Evolutionary conservation across 2,113 vertebrate genomes (phyloP).

Genomic region (Ammospiza caudacuta): DNA sequence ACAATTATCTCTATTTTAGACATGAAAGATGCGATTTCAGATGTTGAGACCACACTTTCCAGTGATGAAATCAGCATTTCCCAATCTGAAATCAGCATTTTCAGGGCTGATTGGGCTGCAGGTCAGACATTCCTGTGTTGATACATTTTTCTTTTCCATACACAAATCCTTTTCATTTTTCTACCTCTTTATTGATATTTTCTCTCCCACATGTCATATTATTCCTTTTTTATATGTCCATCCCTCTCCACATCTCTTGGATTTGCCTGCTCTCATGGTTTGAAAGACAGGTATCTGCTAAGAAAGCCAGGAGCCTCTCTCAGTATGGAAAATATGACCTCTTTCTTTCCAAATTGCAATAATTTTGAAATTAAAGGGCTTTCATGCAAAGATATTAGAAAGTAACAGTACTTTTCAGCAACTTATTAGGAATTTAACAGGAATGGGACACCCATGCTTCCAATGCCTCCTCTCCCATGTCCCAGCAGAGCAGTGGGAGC

Average conservation of each 20-base stretch:
- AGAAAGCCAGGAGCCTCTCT: background rate
- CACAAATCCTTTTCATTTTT: background rate
- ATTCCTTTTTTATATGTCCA: background rate
- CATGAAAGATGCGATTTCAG: background rate
- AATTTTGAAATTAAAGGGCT: background rate
- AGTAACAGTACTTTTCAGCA: background rate
- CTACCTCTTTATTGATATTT: background rate
- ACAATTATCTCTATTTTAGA: background rate
- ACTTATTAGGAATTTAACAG: background rate
- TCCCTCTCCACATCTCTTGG: background rate
- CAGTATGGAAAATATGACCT: background rate
- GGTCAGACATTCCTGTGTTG: background rate
- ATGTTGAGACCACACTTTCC: background rate
- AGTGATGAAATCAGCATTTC: background rate
- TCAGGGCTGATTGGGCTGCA: background rate
- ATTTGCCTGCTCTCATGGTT: background rate
- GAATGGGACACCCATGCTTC: accelerated
- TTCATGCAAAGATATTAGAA: background rate
- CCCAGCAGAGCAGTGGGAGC: background rate
- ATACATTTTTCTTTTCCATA: background rate
- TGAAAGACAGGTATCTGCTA: background rate
- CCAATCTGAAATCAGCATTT: too few relatives aligned
- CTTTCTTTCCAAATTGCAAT: accelerated
- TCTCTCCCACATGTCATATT: background rate
- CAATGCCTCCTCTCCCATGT: background rate